Conservation (phyloP, 2,888 invertebrate species). For the Campoplex capitator region DNA sequence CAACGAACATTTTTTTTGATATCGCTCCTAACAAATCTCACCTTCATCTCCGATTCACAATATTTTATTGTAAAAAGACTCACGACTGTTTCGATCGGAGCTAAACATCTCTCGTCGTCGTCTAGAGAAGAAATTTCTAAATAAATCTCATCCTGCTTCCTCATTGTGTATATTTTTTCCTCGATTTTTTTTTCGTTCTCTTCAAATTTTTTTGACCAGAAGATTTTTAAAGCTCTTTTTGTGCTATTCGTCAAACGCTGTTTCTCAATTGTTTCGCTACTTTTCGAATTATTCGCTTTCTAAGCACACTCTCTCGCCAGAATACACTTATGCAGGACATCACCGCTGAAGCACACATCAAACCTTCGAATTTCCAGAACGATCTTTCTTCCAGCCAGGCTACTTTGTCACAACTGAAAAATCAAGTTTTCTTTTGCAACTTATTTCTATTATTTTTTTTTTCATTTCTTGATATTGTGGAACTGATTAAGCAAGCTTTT, state of each 20-base stretch:
- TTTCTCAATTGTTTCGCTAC: slow-evolving; percentile 81
- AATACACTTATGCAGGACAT: slow-evolving; percentile 85
- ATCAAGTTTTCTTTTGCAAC: neutral
- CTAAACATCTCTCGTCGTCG: slow-evolving; percentile 75
- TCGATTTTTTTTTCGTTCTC: neutral
- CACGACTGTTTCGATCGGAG: slow-evolving; percentile 88
- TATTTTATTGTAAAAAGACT: slow-evolving; percentile 88
- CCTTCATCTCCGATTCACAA: slow-evolving; percentile 85
- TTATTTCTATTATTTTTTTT: neutral
- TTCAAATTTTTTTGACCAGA: neutral
- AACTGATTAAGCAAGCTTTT: too few species aligned
- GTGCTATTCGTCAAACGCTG: slow-evolving; percentile 72
- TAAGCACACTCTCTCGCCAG: slow-evolving; percentile 81
- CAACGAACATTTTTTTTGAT: slow-evolving; percentile 72
- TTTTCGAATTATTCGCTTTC: slow-evolving; percentile 82
- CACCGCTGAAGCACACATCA: slow-evolving; percentile 88
- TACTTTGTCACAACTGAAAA: slow-evolving; percentile 92
- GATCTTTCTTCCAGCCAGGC: slow-evolving; percentile 93
- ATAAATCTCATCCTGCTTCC: slow-evolving; percentile 79
- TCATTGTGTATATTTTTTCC: slow-evolving; percentile 44
- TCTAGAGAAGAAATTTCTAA: slow-evolving; percentile 77
- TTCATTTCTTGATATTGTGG: neutral
- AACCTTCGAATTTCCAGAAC: slow-evolving; percentile 93
- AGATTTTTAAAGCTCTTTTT: slow-evolving; percentile 2
- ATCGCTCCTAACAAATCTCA: slow-evolving; percentile 84